Base-by-base conservation (phyloP, 2,888 invertebrate genomes). In the Tanytarsus gracilentus region DNA sequence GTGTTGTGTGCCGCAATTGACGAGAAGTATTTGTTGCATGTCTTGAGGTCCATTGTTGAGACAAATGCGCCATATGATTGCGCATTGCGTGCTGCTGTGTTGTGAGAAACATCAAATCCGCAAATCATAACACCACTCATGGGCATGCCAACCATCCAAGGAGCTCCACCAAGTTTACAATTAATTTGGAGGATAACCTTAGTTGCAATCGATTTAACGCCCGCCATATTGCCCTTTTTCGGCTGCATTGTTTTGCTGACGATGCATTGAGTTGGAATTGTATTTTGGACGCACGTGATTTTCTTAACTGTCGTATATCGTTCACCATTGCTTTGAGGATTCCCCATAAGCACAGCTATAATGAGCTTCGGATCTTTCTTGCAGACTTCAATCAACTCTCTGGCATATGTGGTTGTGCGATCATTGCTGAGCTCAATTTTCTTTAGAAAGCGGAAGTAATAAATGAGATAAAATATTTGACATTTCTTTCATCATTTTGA, bases 161-260 rank as follows among this genome's bases (percentile, higher is more conserved):
- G 86, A 0, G 86, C 84, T 1, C 92, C 93, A 2, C 93, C 93
- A 48, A 93, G 71, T 66, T 27, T 64, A 69, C 89, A 89, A 69
- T 87, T 88, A 63, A 94, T 79, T 68, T 94, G 94, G 26, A 94
- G 85, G 0, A 86, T 88, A 0, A 94, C 80, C 75, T 94, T 94
- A 0, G 90, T 89, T 0, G 86, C 87, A 48, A 92, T 85, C 0
- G 86, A 84, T 81, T 85, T 82, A 0, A 78, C 75, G 11, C 44
- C 44, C 9, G 44, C 44, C 44, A 16, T 18, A 4, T 66, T 63
- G 2, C 70, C 69, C 65, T 64, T 75, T 67, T 69, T 79, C 71
- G 67, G 77, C 1, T 70, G 68, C 56, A 73, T 71, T 0, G 69
- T 69, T 7, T 66, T 66, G 6, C 68, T 16, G 1, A 70, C 70